Evolutionary conservation across 23 tunicate genomes (phyloP).

Genomic region (Clavelina lepadiformis): DNA sequence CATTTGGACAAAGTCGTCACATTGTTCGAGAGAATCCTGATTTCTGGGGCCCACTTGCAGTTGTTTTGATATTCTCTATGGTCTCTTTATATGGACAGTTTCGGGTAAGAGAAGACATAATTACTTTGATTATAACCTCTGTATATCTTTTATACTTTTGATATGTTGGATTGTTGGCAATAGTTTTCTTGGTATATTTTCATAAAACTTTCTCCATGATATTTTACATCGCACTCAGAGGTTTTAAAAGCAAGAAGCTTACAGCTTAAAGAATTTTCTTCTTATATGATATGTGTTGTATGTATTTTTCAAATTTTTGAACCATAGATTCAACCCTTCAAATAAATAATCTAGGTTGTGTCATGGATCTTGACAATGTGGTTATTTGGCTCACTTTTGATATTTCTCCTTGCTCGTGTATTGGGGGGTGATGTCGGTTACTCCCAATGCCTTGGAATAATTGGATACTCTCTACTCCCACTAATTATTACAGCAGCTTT

Average conservation of each 20-base stretch:
- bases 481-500: slow-evolving; percentile 78
- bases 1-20: slow-evolving; percentile 75
- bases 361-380: slow-evolving; percentile 97
- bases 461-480: slow-evolving; percentile 95
- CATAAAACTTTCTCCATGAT: too few relatives aligned
- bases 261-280: too few relatives aligned
- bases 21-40: slow-evolving; percentile 90
- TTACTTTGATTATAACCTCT: too few relatives aligned
- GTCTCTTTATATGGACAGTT: slow-evolving; percentile 95
- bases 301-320: too few relatives aligned
- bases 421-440: slow-evolving; percentile 97
- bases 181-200: too few relatives aligned
- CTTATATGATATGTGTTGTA: too few relatives aligned
- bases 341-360: slow-evolving; percentile 74
- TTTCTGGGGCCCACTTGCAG: slow-evolving; percentile 98
- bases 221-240: too few relatives aligned
- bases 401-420: slow-evolving; percentile 89
- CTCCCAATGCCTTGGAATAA: slow-evolving; percentile 90
- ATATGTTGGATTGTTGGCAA: too few relatives aligned
- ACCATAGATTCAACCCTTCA: too few relatives aligned
- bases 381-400: slow-evolving; percentile 89
- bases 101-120: too few relatives aligned
- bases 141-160: too few relatives aligned
- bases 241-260: too few relatives aligned
- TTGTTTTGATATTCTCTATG: slow-evolving; percentile 74